These are phyloP conservation scores for Cheilosia urbana DNA, from an alignment of 2,888 invertebrate species.

Conservation along the genomic window DNA sequence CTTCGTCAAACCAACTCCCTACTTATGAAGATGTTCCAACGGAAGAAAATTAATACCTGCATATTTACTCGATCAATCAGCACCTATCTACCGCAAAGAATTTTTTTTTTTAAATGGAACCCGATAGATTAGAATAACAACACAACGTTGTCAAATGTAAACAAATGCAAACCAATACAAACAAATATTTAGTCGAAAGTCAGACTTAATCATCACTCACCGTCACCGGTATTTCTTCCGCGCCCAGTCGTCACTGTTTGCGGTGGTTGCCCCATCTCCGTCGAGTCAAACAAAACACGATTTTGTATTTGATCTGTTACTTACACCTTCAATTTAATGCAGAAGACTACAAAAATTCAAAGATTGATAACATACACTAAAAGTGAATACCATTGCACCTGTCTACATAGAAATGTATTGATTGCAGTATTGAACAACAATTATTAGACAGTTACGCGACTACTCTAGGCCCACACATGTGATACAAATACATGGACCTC, in stretches of 20 bases:
- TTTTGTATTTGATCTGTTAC: slow-evolving; percentile 27
- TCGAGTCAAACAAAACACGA: slow-evolving; percentile 17
- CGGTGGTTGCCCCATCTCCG: slow-evolving; percentile 7
- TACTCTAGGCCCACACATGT: slow-evolving; percentile 45
- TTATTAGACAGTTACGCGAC: background rate
- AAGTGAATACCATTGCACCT: background rate
- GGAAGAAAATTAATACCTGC: too few relatives aligned
- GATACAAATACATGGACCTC: slow-evolving; percentile 20
- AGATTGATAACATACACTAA: slow-evolving; percentile 29
- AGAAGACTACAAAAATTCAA: background rate
- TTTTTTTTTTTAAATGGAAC: too few relatives aligned
- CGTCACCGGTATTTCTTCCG: slow-evolving; percentile 13
- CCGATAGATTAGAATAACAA: background rate
- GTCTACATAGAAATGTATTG: background rate
- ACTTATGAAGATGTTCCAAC: too few relatives aligned
- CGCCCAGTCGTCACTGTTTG: background rate
- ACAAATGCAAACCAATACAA: slow-evolving; percentile 5
- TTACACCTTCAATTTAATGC: slow-evolving; percentile 25
- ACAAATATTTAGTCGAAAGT: slow-evolving; percentile 3
- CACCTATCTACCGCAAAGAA: too few relatives aligned
- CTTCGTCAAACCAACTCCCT: too few relatives aligned
- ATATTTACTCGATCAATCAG: too few relatives aligned
- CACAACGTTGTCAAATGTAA: background rate
- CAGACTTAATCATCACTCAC: slow-evolving; percentile 21
- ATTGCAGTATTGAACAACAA: slow-evolving; percentile 39